Evolutionary conservation across 2,113 vertebrate species (phyloP), one percentile per base, ranked within the genome.

Genomic region (Sebastes schlegelii): DNA sequence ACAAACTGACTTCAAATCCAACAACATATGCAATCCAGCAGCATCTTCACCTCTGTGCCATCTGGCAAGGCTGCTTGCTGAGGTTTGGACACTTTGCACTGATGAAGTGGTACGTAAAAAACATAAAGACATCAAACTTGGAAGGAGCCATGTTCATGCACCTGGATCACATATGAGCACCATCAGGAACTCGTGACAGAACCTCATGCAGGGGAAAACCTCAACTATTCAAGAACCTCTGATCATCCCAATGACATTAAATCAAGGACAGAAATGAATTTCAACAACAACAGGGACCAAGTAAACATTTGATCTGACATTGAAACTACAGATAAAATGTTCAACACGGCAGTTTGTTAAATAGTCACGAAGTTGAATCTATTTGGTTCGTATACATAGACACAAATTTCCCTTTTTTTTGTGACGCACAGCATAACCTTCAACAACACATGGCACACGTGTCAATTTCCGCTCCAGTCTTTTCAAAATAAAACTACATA

Each of bases 81-180:
- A 91, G 64, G 67, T 89, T 77, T 85, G 69, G 79, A 90, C 74
- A 87, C 74, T 88, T 74, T 87, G 62, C 80, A 78, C 63, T 74
- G 77, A 86, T 85, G 57, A 85, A 78, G 51, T 79, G 60, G 83
- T 82, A 62, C 58, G 58, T 63, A 71, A 84, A 87, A 88, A 88
- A 68, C 61, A 87, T 82, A 73, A 88, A 87, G 77, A 87, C 49
- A 85, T 89, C 79, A 90, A 80, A 82, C 79, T 80, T 84, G 80
- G 85, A 89, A 73, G 63, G 54, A 34, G 23, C 45, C 55, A 74
- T 89, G 61, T 75, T 86, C 67, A 43, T 88, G 71, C 88, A 90
- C 84, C 88, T 93, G 85, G 74, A 79, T 89, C 85, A 74, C 86
- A 84, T 82, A 88, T 92, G 82, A 88, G 43, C 77, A 66, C 81